phyloP scores from a whole-genome alignment of 1,140 invertebrate species.

The Lepidurus packardi region DNA sequence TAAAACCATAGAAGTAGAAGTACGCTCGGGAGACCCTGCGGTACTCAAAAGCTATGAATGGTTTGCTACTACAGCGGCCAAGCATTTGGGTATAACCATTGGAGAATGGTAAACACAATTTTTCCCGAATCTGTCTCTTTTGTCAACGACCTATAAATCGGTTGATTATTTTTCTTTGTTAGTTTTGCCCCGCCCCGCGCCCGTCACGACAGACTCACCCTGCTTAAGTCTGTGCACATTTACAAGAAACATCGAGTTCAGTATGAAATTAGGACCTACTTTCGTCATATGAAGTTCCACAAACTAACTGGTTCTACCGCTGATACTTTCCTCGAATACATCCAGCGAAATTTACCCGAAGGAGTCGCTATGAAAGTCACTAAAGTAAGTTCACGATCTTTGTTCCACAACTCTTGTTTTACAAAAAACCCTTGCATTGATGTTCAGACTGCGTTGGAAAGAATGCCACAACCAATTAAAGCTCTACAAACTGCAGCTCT shows the following conservation, averaged over 20 bases:
- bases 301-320: constrained; percentile 89
- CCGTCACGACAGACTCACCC: constrained; percentile 64
- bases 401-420: background rate
- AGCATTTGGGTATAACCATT: constrained; percentile 67
- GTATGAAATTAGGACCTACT: constrained; percentile 93
- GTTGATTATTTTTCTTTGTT: constrained; percentile 42
- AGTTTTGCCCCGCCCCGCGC: constrained; percentile 67
- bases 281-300: constrained; percentile 71
- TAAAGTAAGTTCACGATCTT: constrained; percentile 52
- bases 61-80: constrained; percentile 72
- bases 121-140: background rate
- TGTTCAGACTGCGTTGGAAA: background rate
- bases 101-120: constrained; percentile 59
- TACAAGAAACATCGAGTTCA: constrained; percentile 92
- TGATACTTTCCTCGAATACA: constrained; percentile 92
- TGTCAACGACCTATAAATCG: constrained; percentile 22
- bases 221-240: constrained; percentile 82
- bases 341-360: constrained; percentile 94
- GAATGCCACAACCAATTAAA: constrained; percentile 7
- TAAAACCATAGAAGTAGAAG: constrained; percentile 76
- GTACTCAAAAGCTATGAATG: constrained; percentile 81
- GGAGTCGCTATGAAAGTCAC: constrained; percentile 92
- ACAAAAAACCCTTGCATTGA: background rate
- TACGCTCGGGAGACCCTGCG: constrained; percentile 75
- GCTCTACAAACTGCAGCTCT: background rate